These are phyloP conservation scores for Dryomyza anilis DNA, from an alignment of 2,888 invertebrate genomes.

Conservation along the genomic window DNA sequence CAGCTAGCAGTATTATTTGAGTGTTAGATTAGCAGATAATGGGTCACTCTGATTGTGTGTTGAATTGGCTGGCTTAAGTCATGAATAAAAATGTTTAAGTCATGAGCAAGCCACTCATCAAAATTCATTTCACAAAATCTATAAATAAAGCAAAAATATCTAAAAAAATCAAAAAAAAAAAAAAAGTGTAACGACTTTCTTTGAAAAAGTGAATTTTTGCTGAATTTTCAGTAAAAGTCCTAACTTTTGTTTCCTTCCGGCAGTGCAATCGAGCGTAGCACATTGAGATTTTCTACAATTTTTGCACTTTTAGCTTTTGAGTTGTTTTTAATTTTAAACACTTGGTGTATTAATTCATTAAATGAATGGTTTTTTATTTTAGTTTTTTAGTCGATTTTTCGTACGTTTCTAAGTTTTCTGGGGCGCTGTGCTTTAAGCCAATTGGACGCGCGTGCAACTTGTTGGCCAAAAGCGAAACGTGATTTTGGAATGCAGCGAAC, in stretches of 20 bases:
- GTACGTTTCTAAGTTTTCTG: too few species aligned
- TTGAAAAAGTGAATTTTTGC: neutral
- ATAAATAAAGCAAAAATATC: neutral
- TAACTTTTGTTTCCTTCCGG: slow-evolving; percentile 14
- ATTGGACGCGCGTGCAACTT: slow-evolving; percentile 21
- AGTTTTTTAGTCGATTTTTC: slow-evolving; percentile 8
- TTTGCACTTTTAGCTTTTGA: too few species aligned
- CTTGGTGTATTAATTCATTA: neutral
- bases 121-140: too few species aligned
- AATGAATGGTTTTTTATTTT: neutral
- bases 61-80: too few species aligned
- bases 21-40: too few species aligned
- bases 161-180: neutral
- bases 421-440: slow-evolving; percentile 19
- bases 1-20: too few species aligned
- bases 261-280: slow-evolving; percentile 9
- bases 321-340: neutral
- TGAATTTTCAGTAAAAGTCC: neutral
- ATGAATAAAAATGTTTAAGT: too few species aligned
- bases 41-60: too few species aligned
- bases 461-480: slow-evolving; percentile 19
- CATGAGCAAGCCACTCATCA: too few species aligned
- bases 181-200: slow-evolving; percentile 7
- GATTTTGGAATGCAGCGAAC: slow-evolving; percentile 18
- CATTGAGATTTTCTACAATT: too few species aligned